Percentiles rank a stretch among this genome's conserved stretches.
Evolutionary conservation across 64 coral and sea anemone genomes (phyloP).

Genomic region (Porites lutea): DNA sequence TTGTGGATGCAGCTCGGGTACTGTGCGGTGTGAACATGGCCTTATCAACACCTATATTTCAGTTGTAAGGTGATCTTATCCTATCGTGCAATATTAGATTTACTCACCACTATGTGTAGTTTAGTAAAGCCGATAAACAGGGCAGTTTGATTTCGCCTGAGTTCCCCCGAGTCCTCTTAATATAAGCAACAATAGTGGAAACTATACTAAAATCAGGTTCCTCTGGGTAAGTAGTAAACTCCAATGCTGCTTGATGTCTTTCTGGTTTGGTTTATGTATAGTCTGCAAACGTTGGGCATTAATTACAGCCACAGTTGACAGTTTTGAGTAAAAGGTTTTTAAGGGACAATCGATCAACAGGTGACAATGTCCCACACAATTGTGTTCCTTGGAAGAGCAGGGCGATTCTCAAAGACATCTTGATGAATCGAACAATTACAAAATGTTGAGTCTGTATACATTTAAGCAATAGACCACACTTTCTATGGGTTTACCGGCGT

Average conservation of each 20-base stretch:
- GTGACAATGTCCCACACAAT: constrained; percentile 26
- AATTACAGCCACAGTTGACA: constrained; percentile 21
- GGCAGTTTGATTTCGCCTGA: constrained; percentile 12
- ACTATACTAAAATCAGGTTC: constrained; percentile 5
- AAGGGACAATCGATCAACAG: background rate
- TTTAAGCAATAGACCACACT: too few species aligned
- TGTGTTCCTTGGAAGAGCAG: constrained; percentile 2
- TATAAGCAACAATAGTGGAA: constrained; percentile 16
- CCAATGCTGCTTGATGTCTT: background rate
- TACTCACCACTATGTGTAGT: background rate
- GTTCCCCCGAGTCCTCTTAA: constrained; percentile 3
- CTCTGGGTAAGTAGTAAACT: constrained; percentile 19
- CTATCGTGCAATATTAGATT: constrained; percentile 38
- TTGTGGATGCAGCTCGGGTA: constrained; percentile 5
- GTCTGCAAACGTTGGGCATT: constrained; percentile 23
- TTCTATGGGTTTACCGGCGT: too few species aligned
- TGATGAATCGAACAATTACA: constrained; percentile 13
- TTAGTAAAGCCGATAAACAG: constrained; percentile 31
- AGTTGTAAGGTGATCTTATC: constrained; percentile 7
- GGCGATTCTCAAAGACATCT: constrained; percentile 5
- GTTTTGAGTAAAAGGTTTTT: constrained; percentile 1
- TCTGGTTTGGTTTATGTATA: background rate
- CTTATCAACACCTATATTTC: constrained; percentile 29
- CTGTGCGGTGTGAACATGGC: constrained; percentile 32
- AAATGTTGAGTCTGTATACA: background rate